A percentile compares a stretch with the other conserved stretches of the same genome.
Conservation (phyloP, 2,113 vertebrate genomes). For the Cavia porcellus region DNA sequence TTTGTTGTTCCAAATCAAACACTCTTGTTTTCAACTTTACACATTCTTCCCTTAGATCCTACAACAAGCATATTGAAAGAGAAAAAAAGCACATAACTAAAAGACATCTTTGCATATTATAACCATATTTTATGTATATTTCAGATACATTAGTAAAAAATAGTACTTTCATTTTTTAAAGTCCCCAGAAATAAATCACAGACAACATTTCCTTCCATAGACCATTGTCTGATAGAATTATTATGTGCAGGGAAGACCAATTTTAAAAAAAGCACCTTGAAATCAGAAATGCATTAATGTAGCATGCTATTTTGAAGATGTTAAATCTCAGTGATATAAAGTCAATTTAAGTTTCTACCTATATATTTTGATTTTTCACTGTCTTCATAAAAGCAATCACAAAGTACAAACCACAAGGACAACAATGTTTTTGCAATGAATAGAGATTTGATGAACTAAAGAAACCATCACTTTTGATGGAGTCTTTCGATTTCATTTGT, state of each 20-base stretch:
- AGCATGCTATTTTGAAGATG: slow-evolving; percentile 65
- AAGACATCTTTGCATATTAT: slow-evolving; percentile 56
- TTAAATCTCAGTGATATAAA: slow-evolving; percentile 74
- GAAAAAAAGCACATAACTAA: slow-evolving; percentile 3
- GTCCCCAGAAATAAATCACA: slow-evolving; percentile 54
- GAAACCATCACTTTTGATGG: slow-evolving; percentile 67
- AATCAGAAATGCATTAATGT: slow-evolving; percentile 76
- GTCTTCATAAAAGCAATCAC: slow-evolving; percentile 72
- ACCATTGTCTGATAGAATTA: slow-evolving; percentile 64
- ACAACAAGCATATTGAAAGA: slow-evolving; percentile 65
- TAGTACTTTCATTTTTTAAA: slow-evolving; percentile 64
- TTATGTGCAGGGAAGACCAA: slow-evolving; percentile 45
- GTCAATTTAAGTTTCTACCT: slow-evolving; percentile 78
- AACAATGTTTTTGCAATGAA: slow-evolving; percentile 67
- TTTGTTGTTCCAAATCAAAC: slow-evolving; percentile 96
- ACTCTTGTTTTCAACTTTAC: slow-evolving; percentile 95
- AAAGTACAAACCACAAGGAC: slow-evolving; percentile 70
- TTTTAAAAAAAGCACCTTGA: slow-evolving; percentile 54
- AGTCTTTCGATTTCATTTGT: slow-evolving; percentile 20
- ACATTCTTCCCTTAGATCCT: slow-evolving; percentile 96
- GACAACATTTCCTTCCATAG: slow-evolving; percentile 18
- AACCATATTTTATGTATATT: slow-evolving; percentile 43
- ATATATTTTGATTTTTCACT: slow-evolving; percentile 73
- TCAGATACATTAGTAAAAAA: slow-evolving; percentile 66
- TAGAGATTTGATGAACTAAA: slow-evolving; percentile 76